phyloP scores from a whole-genome alignment of 2,797 vertebrate genomes.

The Trematomus bernacchii region DNA sequence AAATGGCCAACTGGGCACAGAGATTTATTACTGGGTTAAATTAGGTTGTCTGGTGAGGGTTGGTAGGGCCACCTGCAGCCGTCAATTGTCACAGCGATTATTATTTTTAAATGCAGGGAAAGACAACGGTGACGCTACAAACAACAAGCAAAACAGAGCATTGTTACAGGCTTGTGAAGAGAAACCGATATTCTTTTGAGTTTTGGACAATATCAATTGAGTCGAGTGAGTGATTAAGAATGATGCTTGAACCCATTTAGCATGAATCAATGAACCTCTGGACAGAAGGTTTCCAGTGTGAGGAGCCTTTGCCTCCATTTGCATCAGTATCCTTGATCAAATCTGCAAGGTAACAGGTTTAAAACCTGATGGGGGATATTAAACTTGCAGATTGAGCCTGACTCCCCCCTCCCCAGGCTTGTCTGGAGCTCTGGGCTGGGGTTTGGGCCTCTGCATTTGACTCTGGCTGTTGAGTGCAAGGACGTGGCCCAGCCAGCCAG shows the following conservation, averaged over 20 bases:
- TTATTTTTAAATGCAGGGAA: conserved; percentile 67
- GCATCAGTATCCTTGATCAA: conserved; percentile 84
- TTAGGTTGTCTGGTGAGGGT: conserved; percentile 78
- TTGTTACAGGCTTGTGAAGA: conserved; percentile 32
- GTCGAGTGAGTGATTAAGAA: conserved; percentile 76
- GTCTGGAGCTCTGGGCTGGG: conserved; percentile 64
- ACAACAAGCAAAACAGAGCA: conserved; percentile 23
- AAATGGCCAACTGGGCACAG: conserved; percentile 83
- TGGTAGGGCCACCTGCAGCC: conserved; percentile 76
- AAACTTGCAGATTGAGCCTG: conserved; percentile 82
- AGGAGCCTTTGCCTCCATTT: conserved; percentile 78
- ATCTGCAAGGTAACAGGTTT: conserved; percentile 85
- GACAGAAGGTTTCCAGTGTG: conserved; percentile 74
- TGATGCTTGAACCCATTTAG: conserved; percentile 78
- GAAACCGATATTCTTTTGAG: conserved; percentile 58
- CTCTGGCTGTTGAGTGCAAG: conserved; percentile 78
- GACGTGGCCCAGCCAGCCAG: conserved; percentile 77
- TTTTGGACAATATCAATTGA: conserved; percentile 74
- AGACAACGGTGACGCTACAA: conserved; percentile 49
- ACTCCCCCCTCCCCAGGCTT: conserved; percentile 60
- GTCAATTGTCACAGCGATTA: conserved; percentile 78
- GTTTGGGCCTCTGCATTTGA: conserved; percentile 71
- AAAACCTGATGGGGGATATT: conserved; percentile 84
- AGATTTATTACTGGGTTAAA: conserved; percentile 82
- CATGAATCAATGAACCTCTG: conserved; percentile 81